These are phyloP conservation scores for Stigmatopora nigra DNA, from an alignment of 2,113 vertebrate species.

Conservation along the genomic window DNA sequence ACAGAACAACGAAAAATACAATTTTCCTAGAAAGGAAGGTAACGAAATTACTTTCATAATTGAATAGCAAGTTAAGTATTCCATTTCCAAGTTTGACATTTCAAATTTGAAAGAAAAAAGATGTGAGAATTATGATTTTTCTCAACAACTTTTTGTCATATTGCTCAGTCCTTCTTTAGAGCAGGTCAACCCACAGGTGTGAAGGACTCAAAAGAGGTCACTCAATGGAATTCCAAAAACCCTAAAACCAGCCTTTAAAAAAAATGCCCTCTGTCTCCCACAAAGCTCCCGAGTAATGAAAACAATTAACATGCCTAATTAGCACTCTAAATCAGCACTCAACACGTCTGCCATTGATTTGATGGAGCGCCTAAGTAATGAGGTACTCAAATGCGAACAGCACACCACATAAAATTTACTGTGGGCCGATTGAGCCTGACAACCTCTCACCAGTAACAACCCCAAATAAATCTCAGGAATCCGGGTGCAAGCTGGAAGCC, in stretches of 20 bases:
- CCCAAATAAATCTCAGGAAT: slow-evolving; percentile 60
- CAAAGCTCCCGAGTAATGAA: slow-evolving; percentile 59
- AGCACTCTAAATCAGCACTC: slow-evolving; percentile 63
- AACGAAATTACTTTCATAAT: too few relatives aligned
- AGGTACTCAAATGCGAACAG: slow-evolving; percentile 49
- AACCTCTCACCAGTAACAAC: slow-evolving; percentile 36
- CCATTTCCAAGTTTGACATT: too few relatives aligned
- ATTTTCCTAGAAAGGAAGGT: too few relatives aligned
- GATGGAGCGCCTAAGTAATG: slow-evolving; percentile 62
- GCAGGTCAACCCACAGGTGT: background rate
- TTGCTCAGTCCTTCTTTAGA: background rate
- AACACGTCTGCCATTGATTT: slow-evolving; percentile 59
- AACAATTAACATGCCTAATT: slow-evolving; percentile 72
- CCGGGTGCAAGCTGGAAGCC: slow-evolving; percentile 25
- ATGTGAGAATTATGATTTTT: too few relatives aligned
- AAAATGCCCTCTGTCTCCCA: slow-evolving; percentile 3
- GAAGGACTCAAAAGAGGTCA: slow-evolving; percentile 22
- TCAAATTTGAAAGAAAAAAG: too few relatives aligned
- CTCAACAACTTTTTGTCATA: too few relatives aligned
- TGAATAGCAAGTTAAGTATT: too few relatives aligned
- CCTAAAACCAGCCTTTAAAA: background rate
- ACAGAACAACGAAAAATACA: too few relatives aligned
- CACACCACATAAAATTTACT: slow-evolving; percentile 53
- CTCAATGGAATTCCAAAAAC: slow-evolving; percentile 14
- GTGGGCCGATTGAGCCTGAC: slow-evolving; percentile 44